phyloP scores from a whole-genome alignment of 2,797 vertebrate genomes.

The Mus caroli region DNA sequence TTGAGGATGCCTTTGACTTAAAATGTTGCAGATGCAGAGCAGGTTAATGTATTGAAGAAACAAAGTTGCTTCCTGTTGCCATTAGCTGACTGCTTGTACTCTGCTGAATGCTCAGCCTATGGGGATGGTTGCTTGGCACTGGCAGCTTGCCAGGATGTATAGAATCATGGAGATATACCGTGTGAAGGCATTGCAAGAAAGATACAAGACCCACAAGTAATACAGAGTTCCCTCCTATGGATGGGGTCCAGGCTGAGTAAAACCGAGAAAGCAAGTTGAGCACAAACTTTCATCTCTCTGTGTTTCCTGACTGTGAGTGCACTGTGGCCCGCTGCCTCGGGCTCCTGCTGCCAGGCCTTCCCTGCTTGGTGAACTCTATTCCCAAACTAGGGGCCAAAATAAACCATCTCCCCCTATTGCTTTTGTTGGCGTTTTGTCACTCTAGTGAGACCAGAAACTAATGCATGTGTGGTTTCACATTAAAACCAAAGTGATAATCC shows the following conservation, averaged over 20 bases:
- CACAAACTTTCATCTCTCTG: no score
- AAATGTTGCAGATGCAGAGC: neutral
- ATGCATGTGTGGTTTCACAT: neutral
- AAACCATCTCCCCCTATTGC: neutral
- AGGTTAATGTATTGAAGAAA: neutral
- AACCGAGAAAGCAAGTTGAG: neutral
- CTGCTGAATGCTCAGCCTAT: neutral
- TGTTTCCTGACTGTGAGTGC: neutral
- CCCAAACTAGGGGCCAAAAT: neutral
- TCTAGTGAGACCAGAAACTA: neutral
- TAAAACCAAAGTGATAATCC: neutral
- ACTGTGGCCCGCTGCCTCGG: neutral
- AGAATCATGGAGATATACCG: neutral
- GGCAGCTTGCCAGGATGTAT: neutral
- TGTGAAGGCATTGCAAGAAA: neutral
- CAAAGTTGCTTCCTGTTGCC: neutral
- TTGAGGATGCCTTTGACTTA: neutral
- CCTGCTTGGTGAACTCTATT: neutral
- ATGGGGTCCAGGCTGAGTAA: neutral
- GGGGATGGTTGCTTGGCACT: neutral
- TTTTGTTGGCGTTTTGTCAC: neutral
- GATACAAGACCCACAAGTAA: neutral
- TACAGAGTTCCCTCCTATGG: neutral
- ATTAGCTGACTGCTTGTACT: neutral
- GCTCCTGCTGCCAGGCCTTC: neutral